These are phyloP conservation scores for Hemitrygon akajei DNA, from an alignment of 2,797 vertebrate genomes.

Conservation along the genomic window DNA sequence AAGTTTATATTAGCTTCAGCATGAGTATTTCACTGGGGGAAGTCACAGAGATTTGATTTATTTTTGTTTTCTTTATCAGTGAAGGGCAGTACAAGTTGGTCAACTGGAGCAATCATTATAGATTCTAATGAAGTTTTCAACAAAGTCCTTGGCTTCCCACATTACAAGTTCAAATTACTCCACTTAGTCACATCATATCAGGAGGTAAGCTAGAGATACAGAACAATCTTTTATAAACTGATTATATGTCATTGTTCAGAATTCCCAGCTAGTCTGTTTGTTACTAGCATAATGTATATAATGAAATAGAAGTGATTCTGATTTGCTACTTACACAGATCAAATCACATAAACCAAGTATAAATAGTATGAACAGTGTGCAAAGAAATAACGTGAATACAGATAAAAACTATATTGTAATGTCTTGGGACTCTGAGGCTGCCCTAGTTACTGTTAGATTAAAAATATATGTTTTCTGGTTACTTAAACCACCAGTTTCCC, in stretches of 20 bases:
- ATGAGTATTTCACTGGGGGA: background rate
- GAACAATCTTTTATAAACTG: background rate
- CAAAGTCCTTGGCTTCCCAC: background rate
- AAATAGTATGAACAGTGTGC: background rate
- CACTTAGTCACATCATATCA: slow-evolving; percentile 1
- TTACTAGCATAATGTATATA: background rate
- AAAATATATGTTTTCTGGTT: background rate
- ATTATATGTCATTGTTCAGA: background rate
- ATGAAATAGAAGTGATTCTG: background rate
- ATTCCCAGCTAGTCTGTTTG: background rate
- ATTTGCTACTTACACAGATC: background rate
- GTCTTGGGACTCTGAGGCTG: background rate
- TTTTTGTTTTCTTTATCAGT: slow-evolving; percentile 9
- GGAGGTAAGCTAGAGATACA: background rate
- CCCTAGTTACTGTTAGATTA: background rate
- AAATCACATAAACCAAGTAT: background rate
- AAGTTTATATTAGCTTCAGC: background rate
- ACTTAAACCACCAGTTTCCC: background rate
- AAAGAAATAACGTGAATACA: background rate
- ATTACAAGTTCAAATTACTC: background rate
- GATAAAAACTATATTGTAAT: background rate
- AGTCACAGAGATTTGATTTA: background rate
- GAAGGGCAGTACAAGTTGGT: background rate
- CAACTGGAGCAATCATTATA: slow-evolving; percentile 1
- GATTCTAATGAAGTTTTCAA: background rate